Evolutionary conservation across 2,113 vertebrate species (phyloP).

Genomic region (Ovis canadensis): DNA sequence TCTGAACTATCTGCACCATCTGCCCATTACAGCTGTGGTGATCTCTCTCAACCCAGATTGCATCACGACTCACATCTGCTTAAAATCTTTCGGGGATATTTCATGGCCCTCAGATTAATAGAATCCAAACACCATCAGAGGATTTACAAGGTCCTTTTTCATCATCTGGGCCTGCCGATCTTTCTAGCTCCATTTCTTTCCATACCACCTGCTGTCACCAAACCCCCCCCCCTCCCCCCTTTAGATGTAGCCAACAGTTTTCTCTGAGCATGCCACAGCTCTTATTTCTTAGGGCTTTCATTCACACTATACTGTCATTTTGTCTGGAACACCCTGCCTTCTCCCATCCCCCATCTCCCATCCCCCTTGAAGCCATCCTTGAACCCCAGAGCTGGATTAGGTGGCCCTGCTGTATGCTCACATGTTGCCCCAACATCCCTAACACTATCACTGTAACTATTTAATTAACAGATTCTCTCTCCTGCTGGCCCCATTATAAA

Average conservation of each 20-base stretch:
- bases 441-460: background rate
- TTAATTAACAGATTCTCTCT: background rate
- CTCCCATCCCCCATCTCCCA: background rate
- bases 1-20: background rate
- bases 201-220: background rate
- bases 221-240: accelerated
- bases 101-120: background rate
- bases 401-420: background rate
- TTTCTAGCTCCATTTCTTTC: background rate
- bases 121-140: background rate
- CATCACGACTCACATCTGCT: background rate
- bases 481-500: background rate
- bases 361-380: background rate
- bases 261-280: background rate
- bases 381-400: background rate
- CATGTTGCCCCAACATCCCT: background rate
- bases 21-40: accelerated
- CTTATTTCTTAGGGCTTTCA: background rate
- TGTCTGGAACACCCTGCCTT: background rate
- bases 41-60: background rate
- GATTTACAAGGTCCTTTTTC: background rate
- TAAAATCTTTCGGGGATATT: background rate
- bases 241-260: background rate
- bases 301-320: background rate
- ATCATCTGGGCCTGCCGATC: background rate